Evolutionary conservation across 2,797 vertebrate species (phyloP).

Genomic region (Gambusia yucatana): DNA sequence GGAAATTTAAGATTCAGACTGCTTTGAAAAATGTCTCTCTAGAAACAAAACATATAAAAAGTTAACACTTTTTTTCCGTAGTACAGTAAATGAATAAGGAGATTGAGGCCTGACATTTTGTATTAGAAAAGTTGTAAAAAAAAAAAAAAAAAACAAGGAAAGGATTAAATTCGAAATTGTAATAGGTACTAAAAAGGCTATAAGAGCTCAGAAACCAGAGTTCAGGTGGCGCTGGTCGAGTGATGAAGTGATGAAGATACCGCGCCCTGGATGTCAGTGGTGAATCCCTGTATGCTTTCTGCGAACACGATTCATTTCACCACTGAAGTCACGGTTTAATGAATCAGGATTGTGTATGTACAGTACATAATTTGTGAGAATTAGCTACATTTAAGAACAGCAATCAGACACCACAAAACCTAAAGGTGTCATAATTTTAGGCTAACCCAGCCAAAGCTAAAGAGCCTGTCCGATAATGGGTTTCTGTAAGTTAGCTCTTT

Average conservation of each 20-base stretch:
- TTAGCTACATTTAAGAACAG: fast-evolving
- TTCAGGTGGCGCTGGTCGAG: background rate
- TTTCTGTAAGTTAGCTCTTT: background rate
- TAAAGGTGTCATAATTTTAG: background rate
- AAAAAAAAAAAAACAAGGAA: background rate
- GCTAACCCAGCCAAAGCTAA: background rate
- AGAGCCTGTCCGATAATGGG: slow-evolving; percentile 55
- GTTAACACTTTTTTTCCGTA: background rate
- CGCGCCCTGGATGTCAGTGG: background rate
- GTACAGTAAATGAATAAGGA: background rate
- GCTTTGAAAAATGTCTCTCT: background rate
- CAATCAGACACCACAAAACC: background rate
- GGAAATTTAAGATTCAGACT: background rate
- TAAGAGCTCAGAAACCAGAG: background rate
- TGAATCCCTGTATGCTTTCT: background rate
- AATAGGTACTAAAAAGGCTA: background rate
- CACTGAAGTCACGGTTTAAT: background rate
- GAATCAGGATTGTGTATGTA: background rate
- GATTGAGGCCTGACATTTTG: background rate
- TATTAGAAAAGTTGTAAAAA: background rate
- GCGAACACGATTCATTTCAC: background rate
- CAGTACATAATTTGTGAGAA: background rate
- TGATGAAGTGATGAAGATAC: background rate
- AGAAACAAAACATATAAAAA: background rate
- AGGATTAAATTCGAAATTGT: background rate